Evolutionary conservation across 2,797 vertebrate species (phyloP).

Genomic region (Cuniculus paca): DNA sequence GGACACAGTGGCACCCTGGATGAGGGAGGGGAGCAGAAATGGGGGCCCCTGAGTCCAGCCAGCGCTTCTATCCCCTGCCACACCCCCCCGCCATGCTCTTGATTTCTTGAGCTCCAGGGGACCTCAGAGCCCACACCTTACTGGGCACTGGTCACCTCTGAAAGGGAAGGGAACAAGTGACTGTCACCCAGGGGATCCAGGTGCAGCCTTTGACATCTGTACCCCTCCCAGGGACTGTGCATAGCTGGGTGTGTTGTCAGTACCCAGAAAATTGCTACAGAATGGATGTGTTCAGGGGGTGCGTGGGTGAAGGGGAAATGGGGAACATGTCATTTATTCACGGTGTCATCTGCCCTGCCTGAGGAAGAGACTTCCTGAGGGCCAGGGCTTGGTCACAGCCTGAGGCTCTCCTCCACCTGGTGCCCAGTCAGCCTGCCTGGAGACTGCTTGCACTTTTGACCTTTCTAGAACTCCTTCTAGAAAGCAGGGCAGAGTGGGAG

Average conservation of each 20-base stretch:
- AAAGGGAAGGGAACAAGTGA: background rate
- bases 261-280: background rate
- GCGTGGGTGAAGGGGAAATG: too few species aligned
- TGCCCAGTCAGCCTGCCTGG: background rate
- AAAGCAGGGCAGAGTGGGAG: background rate
- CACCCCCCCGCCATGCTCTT: background rate
- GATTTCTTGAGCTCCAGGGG: background rate
- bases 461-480: background rate
- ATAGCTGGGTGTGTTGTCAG: background rate
- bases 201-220: background rate
- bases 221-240: background rate
- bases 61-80: background rate
- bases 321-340: background rate
- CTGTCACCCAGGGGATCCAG: background rate
- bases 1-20: conserved; percentile 87
- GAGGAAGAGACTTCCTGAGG: background rate
- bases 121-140: background rate
- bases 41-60: background rate
- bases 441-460: background rate
- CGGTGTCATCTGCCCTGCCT: background rate
- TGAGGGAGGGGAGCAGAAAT: background rate
- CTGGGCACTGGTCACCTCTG: background rate
- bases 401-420: background rate
- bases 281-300: background rate
- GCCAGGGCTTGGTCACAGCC: background rate